These are phyloP conservation scores for Boloria euphrosyne DNA, from an alignment of 2,888 invertebrate species.

Conservation along the genomic window DNA sequence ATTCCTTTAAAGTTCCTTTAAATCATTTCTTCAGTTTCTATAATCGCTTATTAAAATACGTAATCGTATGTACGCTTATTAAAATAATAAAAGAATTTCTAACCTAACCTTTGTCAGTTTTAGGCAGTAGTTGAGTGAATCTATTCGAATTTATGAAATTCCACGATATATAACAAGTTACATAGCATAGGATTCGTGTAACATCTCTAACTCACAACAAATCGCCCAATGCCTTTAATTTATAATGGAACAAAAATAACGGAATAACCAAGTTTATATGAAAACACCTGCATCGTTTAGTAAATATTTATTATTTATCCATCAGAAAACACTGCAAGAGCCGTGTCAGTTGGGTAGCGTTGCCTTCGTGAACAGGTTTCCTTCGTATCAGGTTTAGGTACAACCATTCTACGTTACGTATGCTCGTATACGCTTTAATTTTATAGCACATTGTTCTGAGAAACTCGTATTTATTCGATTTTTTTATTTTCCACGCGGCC, in stretches of 20 bases:
- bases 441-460: slow-evolving; percentile 41
- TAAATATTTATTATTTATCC: slow-evolving; percentile 3
- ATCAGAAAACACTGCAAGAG: neutral
- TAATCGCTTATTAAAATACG: neutral
- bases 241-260: slow-evolving; percentile 3
- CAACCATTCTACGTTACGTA: slow-evolving; percentile 33
- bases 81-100: too few species aligned
- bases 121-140: too few species aligned
- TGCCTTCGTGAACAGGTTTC: slow-evolving; percentile 36
- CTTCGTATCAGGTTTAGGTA: slow-evolving; percentile 35
- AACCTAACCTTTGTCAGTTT: too few species aligned
- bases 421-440: slow-evolving; percentile 34
- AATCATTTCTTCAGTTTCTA: neutral
- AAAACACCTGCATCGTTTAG: slow-evolving; percentile 6
- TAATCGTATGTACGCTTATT: neutral
- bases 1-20: slow-evolving; percentile 2
- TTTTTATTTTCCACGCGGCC: slow-evolving; percentile 27
- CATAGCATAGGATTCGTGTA: too few species aligned
- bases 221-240: too few species aligned
- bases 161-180: too few species aligned
- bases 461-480: slow-evolving; percentile 29
- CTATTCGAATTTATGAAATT: too few species aligned
- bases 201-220: too few species aligned
- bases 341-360: slow-evolving; percentile 32
- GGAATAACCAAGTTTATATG: slow-evolving; percentile 6